Conservation (phyloP, 2,113 vertebrate genomes). For the Eolophus roseicapilla region DNA sequence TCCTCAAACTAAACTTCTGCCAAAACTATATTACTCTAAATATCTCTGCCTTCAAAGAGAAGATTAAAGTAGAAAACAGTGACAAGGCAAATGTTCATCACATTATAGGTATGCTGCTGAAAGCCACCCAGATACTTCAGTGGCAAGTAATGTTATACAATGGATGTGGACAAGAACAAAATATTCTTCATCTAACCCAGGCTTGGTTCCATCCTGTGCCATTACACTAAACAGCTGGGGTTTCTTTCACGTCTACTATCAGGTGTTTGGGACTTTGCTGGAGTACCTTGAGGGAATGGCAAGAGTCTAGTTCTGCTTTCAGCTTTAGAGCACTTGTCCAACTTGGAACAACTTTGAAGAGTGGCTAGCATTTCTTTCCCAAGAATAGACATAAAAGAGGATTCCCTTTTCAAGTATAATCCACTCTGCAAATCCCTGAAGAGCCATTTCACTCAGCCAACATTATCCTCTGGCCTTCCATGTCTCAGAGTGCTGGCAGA, state of each 20-base stretch:
- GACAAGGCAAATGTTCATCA: background rate
- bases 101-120: background rate
- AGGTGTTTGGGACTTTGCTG: background rate
- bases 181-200: background rate
- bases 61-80: background rate
- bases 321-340: background rate
- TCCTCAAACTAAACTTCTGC: background rate
- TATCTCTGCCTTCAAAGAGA: background rate
- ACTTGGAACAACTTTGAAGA: background rate
- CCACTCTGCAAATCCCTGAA: constrained; percentile 53
- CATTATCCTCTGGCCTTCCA: constrained; percentile 42
- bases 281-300: background rate
- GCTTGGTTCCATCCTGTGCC: background rate
- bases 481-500: constrained; percentile 31
- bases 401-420: constrained; percentile 61
- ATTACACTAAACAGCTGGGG: background rate
- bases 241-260: background rate
- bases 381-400: constrained; percentile 39
- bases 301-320: background rate
- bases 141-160: background rate
- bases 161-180: background rate
- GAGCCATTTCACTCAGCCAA: constrained; percentile 45
- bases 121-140: background rate
- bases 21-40: background rate
- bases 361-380: constrained; percentile 20